Conservation (phyloP, 2,113 vertebrate species). For the Trematocara zebra region DNA sequence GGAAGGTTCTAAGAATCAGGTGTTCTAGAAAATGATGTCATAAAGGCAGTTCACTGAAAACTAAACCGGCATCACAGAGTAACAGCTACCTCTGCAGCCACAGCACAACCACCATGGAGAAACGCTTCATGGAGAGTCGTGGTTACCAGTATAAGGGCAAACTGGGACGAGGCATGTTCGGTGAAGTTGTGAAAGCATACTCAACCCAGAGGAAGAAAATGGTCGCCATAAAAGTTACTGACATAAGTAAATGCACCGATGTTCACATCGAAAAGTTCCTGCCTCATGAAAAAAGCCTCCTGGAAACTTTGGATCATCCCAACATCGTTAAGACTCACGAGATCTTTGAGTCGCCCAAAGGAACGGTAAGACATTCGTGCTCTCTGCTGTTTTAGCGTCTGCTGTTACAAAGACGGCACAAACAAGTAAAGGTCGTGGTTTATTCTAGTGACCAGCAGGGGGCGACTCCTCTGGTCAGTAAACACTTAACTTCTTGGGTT, state of each 20-base stretch:
- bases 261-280: not conserved
- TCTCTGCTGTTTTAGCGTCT: not conserved
- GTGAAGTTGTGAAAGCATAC: constrained; percentile 7
- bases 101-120: not conserved
- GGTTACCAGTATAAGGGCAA: not conserved
- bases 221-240: constrained; percentile 1
- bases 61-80: too few species aligned
- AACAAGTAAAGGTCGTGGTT: not conserved
- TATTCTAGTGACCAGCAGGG: not conserved
- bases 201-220: not conserved
- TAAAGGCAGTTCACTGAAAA: not conserved
- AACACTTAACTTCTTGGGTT: not conserved
- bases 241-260: not conserved
- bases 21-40: not conserved
- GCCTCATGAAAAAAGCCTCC: not conserved
- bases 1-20: not conserved
- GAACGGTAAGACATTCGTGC: not conserved
- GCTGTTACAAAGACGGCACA: not conserved
- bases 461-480: not conserved
- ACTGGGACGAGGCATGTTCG: not conserved
- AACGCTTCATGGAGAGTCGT: not conserved
- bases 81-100: too few species aligned
- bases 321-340: constrained; percentile 2
- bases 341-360: not conserved
- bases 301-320: not conserved